A percentile compares a stretch with the other conserved stretches of the same genome.
Conservation (phyloP, 2,113 vertebrate species). For the Hepsetus odoe region DNA sequence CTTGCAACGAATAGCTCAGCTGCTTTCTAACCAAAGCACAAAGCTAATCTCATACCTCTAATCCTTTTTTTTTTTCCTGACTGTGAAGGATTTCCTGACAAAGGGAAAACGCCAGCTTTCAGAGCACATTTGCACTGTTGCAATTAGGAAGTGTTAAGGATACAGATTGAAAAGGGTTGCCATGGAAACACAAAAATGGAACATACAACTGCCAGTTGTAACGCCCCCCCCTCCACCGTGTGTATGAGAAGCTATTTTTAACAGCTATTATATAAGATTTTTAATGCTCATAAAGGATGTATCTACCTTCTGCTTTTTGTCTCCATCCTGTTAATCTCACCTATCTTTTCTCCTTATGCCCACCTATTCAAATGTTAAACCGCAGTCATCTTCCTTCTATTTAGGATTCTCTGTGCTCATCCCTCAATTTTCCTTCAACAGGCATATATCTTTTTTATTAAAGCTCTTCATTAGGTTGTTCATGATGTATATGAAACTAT, state of each 20-base stretch:
- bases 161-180: constrained; percentile 67
- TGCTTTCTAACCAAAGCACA: neutral
- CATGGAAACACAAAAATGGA: constrained; percentile 76
- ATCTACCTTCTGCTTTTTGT: constrained; percentile 16
- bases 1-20: neutral
- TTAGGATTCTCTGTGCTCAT: neutral
- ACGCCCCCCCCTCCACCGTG: constrained; percentile 50
- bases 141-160: constrained; percentile 56
- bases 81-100: constrained; percentile 13
- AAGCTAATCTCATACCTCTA: neutral
- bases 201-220: constrained; percentile 60
- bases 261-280: constrained; percentile 70
- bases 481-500: neutral
- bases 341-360: constrained; percentile 19
- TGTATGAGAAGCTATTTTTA: constrained; percentile 70
- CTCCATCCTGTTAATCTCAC: constrained; percentile 36
- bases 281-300: constrained; percentile 55
- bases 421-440: neutral
- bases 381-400: neutral
- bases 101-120: constrained; percentile 8
- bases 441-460: neutral
- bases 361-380: neutral
- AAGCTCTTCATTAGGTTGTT: neutral
- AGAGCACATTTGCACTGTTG: constrained; percentile 11
- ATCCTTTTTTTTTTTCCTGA: neutral